A percentile compares a stretch with the other conserved stretches of the same genome.
These are phyloP conservation scores for Scortum barcoo DNA, from an alignment of 2,113 vertebrate species.

Conservation along the genomic window DNA sequence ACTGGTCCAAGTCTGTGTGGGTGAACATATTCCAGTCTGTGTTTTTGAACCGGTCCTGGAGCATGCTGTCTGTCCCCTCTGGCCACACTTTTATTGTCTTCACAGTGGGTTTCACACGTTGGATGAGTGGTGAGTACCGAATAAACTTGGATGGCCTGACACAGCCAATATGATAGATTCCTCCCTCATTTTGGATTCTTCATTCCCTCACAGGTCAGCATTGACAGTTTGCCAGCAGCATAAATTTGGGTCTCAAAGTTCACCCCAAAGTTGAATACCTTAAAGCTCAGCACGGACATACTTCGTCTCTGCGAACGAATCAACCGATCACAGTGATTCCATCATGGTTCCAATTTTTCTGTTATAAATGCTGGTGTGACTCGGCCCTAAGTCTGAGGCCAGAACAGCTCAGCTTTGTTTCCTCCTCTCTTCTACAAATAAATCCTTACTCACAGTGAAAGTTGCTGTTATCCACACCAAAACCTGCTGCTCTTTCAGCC, in stretches of 20 bases:
- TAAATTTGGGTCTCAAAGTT: background rate
- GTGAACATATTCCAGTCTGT: no score
- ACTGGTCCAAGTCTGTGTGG: no score
- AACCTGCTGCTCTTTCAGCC: background rate
- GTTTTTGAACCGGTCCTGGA: no score
- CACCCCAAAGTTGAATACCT: background rate
- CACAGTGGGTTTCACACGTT: no score
- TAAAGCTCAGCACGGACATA: background rate
- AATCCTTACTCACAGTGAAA: slow-evolving; percentile 16
- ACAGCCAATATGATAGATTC: background rate
- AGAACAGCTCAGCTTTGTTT: background rate
- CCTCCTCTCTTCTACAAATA: background rate
- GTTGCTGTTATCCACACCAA: background rate
- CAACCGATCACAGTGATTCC: background rate
- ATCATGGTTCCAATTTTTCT: background rate
- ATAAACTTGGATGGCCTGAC: background rate
- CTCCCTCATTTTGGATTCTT: background rate
- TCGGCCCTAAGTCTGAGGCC: background rate
- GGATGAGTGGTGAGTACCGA: no score
- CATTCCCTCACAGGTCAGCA: background rate
- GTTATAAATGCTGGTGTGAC: background rate
- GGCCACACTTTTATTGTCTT: no score
- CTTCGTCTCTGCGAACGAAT: background rate
- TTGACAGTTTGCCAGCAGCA: background rate
- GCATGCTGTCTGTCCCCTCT: no score